Evolutionary conservation across 1,140 invertebrate genomes (phyloP).

Genomic region (Drosophila bipectinata): DNA sequence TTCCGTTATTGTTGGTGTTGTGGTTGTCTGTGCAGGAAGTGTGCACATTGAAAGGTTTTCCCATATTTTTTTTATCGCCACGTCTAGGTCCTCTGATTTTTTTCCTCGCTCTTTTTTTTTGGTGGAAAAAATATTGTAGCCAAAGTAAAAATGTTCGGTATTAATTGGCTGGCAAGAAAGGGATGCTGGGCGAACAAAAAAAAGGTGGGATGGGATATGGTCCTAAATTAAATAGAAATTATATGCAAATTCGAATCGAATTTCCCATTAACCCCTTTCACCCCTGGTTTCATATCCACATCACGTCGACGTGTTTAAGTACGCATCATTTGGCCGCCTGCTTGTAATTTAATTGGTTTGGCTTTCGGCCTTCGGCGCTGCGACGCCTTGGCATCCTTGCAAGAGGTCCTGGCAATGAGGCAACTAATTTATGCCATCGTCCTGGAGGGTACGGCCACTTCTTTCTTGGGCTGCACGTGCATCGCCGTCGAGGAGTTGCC

Average conservation of each 20-base stretch:
- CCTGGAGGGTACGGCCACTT: slow-evolving; percentile 23
- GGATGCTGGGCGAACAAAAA: slow-evolving; percentile 5
- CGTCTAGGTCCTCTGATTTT: slow-evolving; percentile 1
- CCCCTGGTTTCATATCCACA: slow-evolving; percentile 55
- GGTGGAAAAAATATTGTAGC: slow-evolving; percentile 51
- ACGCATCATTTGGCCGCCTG: slow-evolving; percentile 77
- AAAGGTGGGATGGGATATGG: neutral
- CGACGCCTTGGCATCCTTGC: slow-evolving; percentile 36
- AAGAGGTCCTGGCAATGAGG: slow-evolving; percentile 49
- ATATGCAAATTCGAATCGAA: slow-evolving; percentile 74
- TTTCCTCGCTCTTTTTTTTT: slow-evolving; percentile 20
- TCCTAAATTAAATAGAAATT: slow-evolving; percentile 74
- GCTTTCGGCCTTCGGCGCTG: slow-evolving; percentile 27
- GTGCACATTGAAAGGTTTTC: slow-evolving; percentile 61
- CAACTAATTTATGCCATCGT: slow-evolving; percentile 72
- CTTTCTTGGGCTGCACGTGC: slow-evolving; percentile 57
- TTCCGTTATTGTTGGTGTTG: slow-evolving; percentile 35
- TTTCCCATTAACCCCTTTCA: slow-evolving; percentile 71
- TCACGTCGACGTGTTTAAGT: slow-evolving; percentile 81
- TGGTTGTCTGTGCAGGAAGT: slow-evolving; percentile 78
- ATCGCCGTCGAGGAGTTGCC: slow-evolving; percentile 62
- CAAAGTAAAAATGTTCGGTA: slow-evolving; percentile 71
- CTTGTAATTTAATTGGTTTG: slow-evolving; percentile 81
- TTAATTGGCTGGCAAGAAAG: slow-evolving; percentile 61
- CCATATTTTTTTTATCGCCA: slow-evolving; percentile 11